These are phyloP conservation scores for Pangasius larnaudii DNA, from an alignment of 2,797 vertebrate genomes.

Conservation along the genomic window DNA sequence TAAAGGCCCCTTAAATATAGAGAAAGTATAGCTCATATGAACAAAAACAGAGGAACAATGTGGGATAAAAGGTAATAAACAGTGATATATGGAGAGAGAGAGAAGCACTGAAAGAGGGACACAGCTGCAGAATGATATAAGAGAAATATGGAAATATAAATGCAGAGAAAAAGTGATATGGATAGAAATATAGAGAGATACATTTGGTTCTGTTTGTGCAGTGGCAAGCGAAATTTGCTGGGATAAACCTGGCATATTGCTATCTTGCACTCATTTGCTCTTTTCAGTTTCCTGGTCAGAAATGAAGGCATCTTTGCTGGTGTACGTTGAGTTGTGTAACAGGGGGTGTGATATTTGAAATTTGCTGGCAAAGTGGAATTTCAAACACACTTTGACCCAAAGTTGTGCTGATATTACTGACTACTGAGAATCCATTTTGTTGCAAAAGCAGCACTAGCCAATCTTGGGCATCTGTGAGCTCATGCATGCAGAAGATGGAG, in stretches of 20 bases:
- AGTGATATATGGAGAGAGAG: too few relatives aligned
- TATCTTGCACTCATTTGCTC: neutral
- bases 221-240: neutral
- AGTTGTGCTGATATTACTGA: neutral
- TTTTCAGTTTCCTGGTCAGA: neutral
- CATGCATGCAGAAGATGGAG: neutral
- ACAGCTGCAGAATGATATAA: neutral
- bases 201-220: neutral
- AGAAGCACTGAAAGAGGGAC: neutral
- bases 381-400: neutral
- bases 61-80: neutral
- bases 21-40: neutral
- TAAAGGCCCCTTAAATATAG: neutral
- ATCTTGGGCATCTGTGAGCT: neutral
- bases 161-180: neutral
- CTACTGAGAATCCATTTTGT: neutral
- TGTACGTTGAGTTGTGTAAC: neutral
- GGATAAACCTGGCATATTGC: neutral
- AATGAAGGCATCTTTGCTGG: neutral
- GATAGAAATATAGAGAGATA: neutral
- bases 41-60: neutral
- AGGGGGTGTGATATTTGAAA: neutral
- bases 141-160: neutral
- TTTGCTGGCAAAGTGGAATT: neutral
- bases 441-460: neutral